Evolutionary conservation across 2,797 vertebrate species (phyloP).

Genomic region (Acanthopagrus latus): DNA sequence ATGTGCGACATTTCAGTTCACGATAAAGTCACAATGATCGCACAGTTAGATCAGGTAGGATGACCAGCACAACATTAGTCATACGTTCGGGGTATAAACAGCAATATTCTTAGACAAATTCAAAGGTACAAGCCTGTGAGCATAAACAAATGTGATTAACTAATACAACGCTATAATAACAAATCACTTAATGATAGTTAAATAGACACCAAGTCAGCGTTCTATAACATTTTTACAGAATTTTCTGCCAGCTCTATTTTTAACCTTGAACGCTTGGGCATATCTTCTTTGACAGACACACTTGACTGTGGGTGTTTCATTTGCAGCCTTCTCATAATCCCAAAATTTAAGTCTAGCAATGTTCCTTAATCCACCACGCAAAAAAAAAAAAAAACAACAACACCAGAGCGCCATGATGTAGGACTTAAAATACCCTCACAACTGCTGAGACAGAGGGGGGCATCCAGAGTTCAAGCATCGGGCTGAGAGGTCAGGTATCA

Average conservation of each 20-base stretch:
- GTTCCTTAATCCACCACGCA: slow-evolving; percentile 31
- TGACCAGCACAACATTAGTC: too few species aligned
- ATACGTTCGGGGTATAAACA: too few species aligned
- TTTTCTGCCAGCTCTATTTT: background rate
- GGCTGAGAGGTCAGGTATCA: slow-evolving; percentile 37
- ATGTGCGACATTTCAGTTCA: too few species aligned
- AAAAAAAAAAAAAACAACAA: too few species aligned
- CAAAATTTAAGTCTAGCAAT: background rate
- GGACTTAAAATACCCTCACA: slow-evolving; percentile 9
- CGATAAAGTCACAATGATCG: too few species aligned
- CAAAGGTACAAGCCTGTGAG: background rate
- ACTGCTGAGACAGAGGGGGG: slow-evolving; percentile 19
- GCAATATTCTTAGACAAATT: too few species aligned
- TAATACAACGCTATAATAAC: background rate
- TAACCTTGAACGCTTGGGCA: background rate
- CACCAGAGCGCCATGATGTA: background rate
- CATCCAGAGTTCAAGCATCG: slow-evolving; percentile 26
- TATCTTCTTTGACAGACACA: background rate
- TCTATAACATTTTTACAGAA: background rate
- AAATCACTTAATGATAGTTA: background rate
- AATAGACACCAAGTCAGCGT: background rate
- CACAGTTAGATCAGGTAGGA: background rate
- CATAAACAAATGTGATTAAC: background rate
- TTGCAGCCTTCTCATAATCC: slow-evolving; percentile 21
- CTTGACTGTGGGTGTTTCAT: slow-evolving; percentile 13